Evolutionary conservation across 2,888 invertebrate genomes (phyloP).

Genomic region (Drosophila mimetica): DNA sequence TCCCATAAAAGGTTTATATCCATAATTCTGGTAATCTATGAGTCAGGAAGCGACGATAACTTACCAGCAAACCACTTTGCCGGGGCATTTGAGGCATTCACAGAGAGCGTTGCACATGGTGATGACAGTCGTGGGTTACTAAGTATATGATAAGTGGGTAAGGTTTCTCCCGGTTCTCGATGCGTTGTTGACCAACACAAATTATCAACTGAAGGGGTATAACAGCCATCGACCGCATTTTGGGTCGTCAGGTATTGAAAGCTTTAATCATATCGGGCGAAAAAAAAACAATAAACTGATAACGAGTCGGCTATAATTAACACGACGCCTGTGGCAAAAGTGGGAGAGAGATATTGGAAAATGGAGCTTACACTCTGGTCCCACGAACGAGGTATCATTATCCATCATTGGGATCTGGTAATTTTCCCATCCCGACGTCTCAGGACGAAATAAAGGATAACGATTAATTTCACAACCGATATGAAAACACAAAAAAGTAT

Average conservation of each 20-base stretch:
- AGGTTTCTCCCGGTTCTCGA: conserved; percentile 7
- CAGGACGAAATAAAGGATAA: background rate
- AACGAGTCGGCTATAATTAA: conserved; percentile 56
- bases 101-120: conserved; percentile 80
- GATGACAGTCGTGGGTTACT: conserved; percentile 18
- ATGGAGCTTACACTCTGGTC: conserved; percentile 13
- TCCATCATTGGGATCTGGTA: background rate
- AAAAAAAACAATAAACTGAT: conserved; percentile 53
- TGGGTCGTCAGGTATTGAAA: conserved; percentile 53
- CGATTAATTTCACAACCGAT: background rate
- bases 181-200: conserved; percentile 50
- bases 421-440: background rate
- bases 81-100: conserved; percentile 82
- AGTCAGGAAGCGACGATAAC: conserved; percentile 40
- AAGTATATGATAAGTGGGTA: background rate
- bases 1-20: background rate
- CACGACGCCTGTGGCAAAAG: conserved; percentile 16
- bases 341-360: conserved; percentile 12
- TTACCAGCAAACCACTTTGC: conserved; percentile 82
- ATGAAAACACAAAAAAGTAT: background rate
- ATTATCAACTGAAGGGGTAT: conserved; percentile 57
- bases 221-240: conserved; percentile 29
- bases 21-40: conserved; percentile 10
- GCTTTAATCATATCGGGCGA: conserved; percentile 66
- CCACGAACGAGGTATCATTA: too few relatives aligned